Base-by-base conservation (phyloP, 2,888 invertebrate genomes). In the Gerris lacustris region DNA sequence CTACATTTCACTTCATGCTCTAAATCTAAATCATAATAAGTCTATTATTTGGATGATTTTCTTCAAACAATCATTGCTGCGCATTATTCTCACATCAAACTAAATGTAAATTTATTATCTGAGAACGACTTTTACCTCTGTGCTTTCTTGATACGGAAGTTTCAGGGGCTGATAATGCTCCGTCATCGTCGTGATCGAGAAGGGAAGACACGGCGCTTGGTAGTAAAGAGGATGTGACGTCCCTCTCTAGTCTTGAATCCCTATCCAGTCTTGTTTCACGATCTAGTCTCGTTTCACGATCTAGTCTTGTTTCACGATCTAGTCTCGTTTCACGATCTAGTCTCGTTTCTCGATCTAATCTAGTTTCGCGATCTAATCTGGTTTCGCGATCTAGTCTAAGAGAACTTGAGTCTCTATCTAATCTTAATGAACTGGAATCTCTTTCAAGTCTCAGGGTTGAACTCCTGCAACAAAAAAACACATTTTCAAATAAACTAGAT, bases 141-240 rank as follows among this genome's bases (percentile, higher is more conserved):
- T 86, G 86, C 76, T 87, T 80, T 79, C 88, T 78, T 79, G 85
- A 80, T 79, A 78, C 75, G 69, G 90, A 89, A 81, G 90, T 86
- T 82, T 92, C 92, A 18, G 91, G 91, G 31, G 91, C 91, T 68
- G 90, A 91, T 72, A 90, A 84, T 73, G 89, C 89, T 68, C 90
- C 91, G 80, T 91, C 91, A 79, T 91, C 91, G 78, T 91, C 90
- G 80, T 89, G 87, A 74, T 87, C 87, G 17, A 82, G 79, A 66
- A 86, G 81, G 18, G 73, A 69, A 44, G 73, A 71, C 31, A 64
- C 84, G 80, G 47, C 68, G 15, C 63, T 45, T 31, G 71, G 68
- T 11, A 70, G 69, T 6, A 71, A 15, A 55, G 55, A 55, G 15
- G 11, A 11, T 9, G 55, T 15, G 15, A 55, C 55, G 15, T 55